These are phyloP conservation scores for Lycaena phlaeas DNA, from an alignment of 2,888 invertebrate genomes.

Conservation along the genomic window DNA sequence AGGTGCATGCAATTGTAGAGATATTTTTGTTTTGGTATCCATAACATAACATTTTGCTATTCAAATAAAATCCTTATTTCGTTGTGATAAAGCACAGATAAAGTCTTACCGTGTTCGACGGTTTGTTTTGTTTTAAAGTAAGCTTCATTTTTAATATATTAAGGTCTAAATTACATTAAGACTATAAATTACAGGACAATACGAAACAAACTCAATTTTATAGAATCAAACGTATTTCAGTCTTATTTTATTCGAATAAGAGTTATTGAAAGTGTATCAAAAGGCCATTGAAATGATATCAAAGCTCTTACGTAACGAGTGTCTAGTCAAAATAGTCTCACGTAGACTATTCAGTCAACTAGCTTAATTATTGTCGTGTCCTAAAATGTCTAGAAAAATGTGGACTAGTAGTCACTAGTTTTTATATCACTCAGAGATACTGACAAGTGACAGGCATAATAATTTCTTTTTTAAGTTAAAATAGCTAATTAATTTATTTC, in stretches of 20 bases:
- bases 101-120: background rate
- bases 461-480: too few species aligned
- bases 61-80: constrained; percentile 1
- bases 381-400: constrained; percentile 3
- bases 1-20: too few species aligned
- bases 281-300: too few species aligned
- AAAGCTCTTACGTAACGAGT: background rate
- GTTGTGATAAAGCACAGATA: too few species aligned
- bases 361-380: constrained; percentile 1
- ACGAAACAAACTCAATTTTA: background rate
- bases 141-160: background rate
- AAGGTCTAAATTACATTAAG: background rate
- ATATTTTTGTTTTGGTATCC: too few species aligned
- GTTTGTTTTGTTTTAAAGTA: background rate
- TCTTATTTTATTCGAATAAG: background rate
- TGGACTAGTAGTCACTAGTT: background rate
- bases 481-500: too few species aligned
- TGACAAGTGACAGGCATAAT: too few species aligned
- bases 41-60: too few species aligned
- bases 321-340: constrained; percentile 10
- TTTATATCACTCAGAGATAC: too few species aligned
- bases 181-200: background rate
- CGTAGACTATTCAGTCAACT: constrained; percentile 7
- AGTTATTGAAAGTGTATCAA: background rate
- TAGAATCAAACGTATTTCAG: background rate